Percentiles rank a stretch among this genome's conserved stretches.
Conservation (phyloP, 2,888 invertebrate species). For the Lumbricus terrestris region DNA sequence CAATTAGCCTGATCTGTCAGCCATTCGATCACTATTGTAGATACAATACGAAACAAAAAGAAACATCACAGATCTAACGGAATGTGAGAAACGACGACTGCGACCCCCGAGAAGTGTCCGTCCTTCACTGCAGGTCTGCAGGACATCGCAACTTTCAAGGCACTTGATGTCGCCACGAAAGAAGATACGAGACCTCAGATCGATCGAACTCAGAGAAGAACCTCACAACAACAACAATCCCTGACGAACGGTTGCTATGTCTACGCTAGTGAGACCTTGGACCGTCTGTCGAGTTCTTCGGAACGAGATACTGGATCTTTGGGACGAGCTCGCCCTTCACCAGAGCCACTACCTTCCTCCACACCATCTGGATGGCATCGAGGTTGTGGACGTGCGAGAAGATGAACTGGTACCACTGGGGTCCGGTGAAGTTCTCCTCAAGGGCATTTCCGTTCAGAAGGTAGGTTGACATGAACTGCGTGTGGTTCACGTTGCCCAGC, state of each 20-base stretch:
- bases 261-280: background rate
- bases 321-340: slow-evolving; percentile 29
- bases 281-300: slow-evolving; percentile 26
- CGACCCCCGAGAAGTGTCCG: too few species aligned
- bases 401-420: slow-evolving; percentile 46
- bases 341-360: slow-evolving; percentile 43
- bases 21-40: background rate
- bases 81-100: background rate
- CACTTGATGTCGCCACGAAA: background rate
- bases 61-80: slow-evolving; percentile 3
- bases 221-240: background rate
- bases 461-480: slow-evolving; percentile 51
- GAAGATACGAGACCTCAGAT: background rate
- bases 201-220: background rate
- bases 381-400: slow-evolving; percentile 54
- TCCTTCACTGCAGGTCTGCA: background rate
- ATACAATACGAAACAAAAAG: background rate
- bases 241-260: background rate
- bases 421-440: slow-evolving; percentile 48
- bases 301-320: slow-evolving; percentile 34
- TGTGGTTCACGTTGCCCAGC: slow-evolving; percentile 45
- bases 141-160: background rate
- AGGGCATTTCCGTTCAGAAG: slow-evolving; percentile 50
- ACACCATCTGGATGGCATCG: slow-evolving; percentile 48
- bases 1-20: background rate